Evolutionary conservation across 2,113 vertebrate species (phyloP).

Genomic region (Carassius gibelio): DNA sequence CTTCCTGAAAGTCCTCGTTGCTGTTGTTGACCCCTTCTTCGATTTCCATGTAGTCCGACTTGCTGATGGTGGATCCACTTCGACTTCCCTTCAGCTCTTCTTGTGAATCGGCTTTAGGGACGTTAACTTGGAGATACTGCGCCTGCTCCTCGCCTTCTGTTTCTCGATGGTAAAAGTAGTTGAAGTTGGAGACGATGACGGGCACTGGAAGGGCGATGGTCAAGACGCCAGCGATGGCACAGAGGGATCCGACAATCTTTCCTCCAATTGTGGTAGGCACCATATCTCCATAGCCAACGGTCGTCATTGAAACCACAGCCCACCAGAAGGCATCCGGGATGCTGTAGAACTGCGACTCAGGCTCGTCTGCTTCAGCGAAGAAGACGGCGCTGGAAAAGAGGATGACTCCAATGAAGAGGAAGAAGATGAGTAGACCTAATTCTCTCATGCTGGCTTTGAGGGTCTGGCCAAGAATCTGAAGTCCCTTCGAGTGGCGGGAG

Average conservation of each 20-base stretch:
- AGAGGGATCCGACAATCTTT: slow-evolving; percentile 97
- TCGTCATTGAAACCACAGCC: slow-evolving; percentile 99
- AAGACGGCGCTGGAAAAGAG: slow-evolving; percentile 98
- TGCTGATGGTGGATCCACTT: slow-evolving; percentile 96
- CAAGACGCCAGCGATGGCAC: slow-evolving; percentile 95
- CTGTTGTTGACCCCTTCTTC: slow-evolving; percentile 96
- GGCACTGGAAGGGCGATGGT: slow-evolving; percentile 98
- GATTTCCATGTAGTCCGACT: slow-evolving; percentile 99
- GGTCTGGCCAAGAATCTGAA: slow-evolving; percentile 96
- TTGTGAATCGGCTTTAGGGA: slow-evolving; percentile 89
- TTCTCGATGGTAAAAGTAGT: slow-evolving; percentile 99
- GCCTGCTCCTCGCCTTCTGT: slow-evolving; percentile 98
- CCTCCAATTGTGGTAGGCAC: slow-evolving; percentile 97
- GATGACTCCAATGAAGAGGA: slow-evolving; percentile 98
- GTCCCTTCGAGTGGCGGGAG: slow-evolving; percentile 94
- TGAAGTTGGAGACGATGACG: slow-evolving; percentile 99
- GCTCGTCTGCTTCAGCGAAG: slow-evolving; percentile 96
- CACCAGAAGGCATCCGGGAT: slow-evolving; percentile 99
- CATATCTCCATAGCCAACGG: slow-evolving; percentile 98
- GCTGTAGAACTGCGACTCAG: slow-evolving; percentile 93
- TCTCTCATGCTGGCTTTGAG: slow-evolving; percentile 97
- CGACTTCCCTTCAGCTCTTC: slow-evolving; percentile 97
- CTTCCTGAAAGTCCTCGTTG: slow-evolving; percentile 93
- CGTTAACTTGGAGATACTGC: slow-evolving; percentile 93
- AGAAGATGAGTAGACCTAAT: slow-evolving; percentile 94